Conservation (phyloP, 2,888 invertebrate species). For the Xestia c-nigrum region DNA sequence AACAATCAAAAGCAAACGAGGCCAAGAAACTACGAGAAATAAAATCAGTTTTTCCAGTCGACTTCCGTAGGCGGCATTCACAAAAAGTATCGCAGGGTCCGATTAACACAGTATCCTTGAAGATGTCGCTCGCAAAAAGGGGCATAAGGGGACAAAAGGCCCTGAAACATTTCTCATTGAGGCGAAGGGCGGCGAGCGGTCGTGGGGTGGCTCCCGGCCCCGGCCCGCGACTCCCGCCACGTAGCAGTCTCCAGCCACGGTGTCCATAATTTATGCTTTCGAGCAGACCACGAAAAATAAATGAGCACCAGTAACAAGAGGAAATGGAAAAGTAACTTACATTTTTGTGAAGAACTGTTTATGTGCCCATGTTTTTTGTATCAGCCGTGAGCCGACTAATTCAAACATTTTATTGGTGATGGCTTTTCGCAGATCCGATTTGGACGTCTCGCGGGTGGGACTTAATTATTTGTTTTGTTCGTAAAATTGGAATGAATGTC, state of each 20-base stretch:
- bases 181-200: constrained; percentile 72
- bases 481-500: constrained; percentile 1
- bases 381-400: constrained; percentile 13
- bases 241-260: constrained; percentile 81
- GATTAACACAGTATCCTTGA: constrained; percentile 90
- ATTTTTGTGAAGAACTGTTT: constrained; percentile 68
- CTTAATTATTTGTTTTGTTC: constrained; percentile 2
- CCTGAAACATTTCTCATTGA: constrained; percentile 88
- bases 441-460: neutral
- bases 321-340: constrained; percentile 80
- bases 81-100: constrained; percentile 84
- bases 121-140: constrained; percentile 88
- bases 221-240: constrained; percentile 70
- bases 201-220: constrained; percentile 63
- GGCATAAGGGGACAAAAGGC: constrained; percentile 86
- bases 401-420: constrained; percentile 23
- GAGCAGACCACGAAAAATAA: constrained; percentile 88
- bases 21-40: constrained; percentile 58
- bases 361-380: constrained; percentile 43
- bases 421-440: constrained; percentile 10
- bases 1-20: constrained; percentile 74
- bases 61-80: constrained; percentile 76
- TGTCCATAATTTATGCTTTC: constrained; percentile 89
- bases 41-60: constrained; percentile 77
- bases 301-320: constrained; percentile 82